Base-by-base conservation (phyloP, 2,888 invertebrate genomes). In the Oegoconia quadripuncta region DNA sequence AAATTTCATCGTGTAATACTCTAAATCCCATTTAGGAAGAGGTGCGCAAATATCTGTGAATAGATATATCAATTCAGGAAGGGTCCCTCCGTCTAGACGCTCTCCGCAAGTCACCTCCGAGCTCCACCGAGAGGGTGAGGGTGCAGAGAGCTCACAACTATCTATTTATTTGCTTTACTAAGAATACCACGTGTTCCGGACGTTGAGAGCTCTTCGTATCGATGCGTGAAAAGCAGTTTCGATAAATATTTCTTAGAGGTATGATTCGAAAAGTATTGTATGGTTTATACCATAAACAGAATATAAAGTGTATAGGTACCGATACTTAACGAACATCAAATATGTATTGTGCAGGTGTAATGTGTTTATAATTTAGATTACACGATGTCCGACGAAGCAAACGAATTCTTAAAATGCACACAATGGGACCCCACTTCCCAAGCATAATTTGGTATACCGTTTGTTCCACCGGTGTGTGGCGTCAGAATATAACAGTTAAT, bases 51-150 rank as follows among this genome's bases (percentile, higher is more conserved):
- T 39, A 43, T 36, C 32, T 33, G 26, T 39, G 36, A 39, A 43
- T 43, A 43, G 36, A 43, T 43, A 39, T 38, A 42, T 42, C 38
- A 39, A 63, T 65, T 59, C 46, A 60, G 55, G 55, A 60, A 64
- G 74, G 74, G 67, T 76, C 74, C 81, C 81, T 78, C 72, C 78
- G 84, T 86, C 86, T 87, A 87, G 86, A 87, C 86, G 68, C 75
- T 76, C 74, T 67, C 67, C 73, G 78, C 82, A 73, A 80, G 79
- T 79, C 79, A 74, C 74, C 46, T 54, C 42, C 46, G 55, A 57
- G 60, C 79, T 83, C 81, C 46, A 54, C 41, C 46, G 55, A 56
- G 62, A 80, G 84, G 81, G 82, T 67, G 83, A 84, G 86, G 84
- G 84, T 73, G 80, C 66, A 52, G 65, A 63, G 62, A 69, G 68